phyloP scores from a whole-genome alignment of 2,113 vertebrate species.

The Caloenas nicobarica region DNA sequence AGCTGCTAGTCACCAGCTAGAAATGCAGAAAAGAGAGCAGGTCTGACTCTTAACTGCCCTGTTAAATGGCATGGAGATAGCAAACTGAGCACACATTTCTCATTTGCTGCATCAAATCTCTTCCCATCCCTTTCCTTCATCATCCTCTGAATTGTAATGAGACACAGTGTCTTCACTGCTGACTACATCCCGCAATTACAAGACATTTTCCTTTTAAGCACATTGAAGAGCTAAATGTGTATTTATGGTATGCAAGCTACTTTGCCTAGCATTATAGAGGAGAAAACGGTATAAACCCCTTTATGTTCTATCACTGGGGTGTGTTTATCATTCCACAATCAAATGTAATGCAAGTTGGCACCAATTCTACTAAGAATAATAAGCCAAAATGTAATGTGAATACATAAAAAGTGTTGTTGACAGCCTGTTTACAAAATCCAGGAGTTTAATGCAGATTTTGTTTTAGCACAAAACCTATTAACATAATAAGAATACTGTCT shows the following conservation, averaged over 20 bases:
- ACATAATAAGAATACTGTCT: not conserved
- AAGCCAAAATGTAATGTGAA: conserved; percentile 1
- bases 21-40: not conserved
- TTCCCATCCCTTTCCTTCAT: not conserved
- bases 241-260: not conserved
- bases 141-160: not conserved
- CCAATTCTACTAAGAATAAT: conserved; percentile 20
- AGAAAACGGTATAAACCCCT: not conserved
- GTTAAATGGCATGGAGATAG: not conserved
- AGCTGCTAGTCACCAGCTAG: not conserved
- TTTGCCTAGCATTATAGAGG: not conserved
- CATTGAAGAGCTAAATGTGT: not conserved
- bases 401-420: conserved; percentile 30
- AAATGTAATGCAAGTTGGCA: not conserved
- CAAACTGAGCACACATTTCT: not conserved
- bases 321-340: not conserved
- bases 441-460: conserved; percentile 6
- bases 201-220: not conserved
- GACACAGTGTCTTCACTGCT: not conserved
- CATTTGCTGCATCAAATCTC: not conserved
- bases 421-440: conserved; percentile 43
- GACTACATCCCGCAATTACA: not conserved
- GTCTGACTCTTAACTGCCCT: not conserved
- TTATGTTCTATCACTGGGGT: not conserved
- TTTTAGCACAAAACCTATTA: not conserved